phyloP scores from a whole-genome alignment of 2,113 vertebrate genomes.

The Labeo catla region DNA sequence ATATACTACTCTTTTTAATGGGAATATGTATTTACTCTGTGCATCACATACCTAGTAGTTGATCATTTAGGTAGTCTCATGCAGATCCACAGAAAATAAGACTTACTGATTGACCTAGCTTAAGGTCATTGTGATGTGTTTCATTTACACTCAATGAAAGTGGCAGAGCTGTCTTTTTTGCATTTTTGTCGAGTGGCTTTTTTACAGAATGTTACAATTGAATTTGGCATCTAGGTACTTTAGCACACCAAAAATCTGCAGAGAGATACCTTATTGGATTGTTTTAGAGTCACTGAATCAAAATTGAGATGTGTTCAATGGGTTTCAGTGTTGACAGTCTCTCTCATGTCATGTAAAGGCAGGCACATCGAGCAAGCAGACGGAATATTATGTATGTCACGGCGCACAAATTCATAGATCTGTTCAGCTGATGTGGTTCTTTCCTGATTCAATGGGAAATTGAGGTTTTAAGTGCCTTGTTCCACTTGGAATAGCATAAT shows the following conservation, averaged over 20 bases:
- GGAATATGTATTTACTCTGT: not conserved
- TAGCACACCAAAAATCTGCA: not conserved
- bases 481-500: conserved; percentile 36
- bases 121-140: not conserved
- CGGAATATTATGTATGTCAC: conserved; percentile 38
- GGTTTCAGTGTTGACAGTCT: not conserved
- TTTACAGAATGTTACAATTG: not conserved
- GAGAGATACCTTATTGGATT: too few relatives aligned
- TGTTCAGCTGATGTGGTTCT: not conserved
- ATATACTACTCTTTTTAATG: not conserved
- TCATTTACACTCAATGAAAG: not conserved
- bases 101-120: not conserved
- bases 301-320: not conserved
- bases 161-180: not conserved
- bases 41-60: not conserved
- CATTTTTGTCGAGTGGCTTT: not conserved
- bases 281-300: not conserved
- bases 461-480: conserved; percentile 38
- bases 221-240: not conserved
- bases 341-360: not conserved
- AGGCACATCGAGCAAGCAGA: conserved; percentile 20
- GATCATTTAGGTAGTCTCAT: not conserved
- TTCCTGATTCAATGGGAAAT: conserved; percentile 39
- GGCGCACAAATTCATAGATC: conserved; percentile 2
- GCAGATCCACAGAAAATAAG: not conserved